Evolutionary conservation across 2,113 vertebrate species (phyloP), one percentile per base, ranked within the genome.

Genomic region (Probosciger aterrimus): DNA sequence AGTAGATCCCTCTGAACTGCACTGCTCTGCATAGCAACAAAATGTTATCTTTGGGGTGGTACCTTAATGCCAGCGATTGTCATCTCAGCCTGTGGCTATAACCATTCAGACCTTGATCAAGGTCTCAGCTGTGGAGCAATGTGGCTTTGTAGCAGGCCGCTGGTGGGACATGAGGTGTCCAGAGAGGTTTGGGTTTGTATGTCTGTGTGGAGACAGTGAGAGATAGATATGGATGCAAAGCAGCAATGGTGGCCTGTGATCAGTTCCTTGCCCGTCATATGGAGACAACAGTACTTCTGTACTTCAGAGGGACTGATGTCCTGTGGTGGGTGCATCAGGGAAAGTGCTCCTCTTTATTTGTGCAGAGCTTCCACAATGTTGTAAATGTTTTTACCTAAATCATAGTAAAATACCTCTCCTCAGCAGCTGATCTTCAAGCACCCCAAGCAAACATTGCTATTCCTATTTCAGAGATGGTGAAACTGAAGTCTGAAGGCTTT

Each of bases 211-310:
- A 68, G 22, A 7, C 1, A 1, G 7, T 57, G 41, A 57, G 57
- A 44, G 7, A 15, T 20, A 23, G 41, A 41, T 41, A 41, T 41
- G 41, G 9, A 27, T 23, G 22, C 31, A 64, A 59, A 82, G 53
- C 41, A 70, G 35, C 16, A 28, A 4, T 7, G 17, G 22, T 24
- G 63, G 25, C 35, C 12, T 75, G n/a, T 67, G 20, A 35, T 31
- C 1, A 0, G 13, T 49, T 39, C 7, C 50, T n/a, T 8, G 2
- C 8, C 8, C 31, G 12, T 11, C 5, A 1, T 5, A 78, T 41
- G 33, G 9, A 57, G 27, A 17, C 15, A 41, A 9, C 2, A 18
- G 8, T 31, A 28, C 46, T 83, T 68, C 33, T 55, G 8, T 35
- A 12, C 33, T 18, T 77, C 1, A 0, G 57, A 39, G 39, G 52